Percentiles rank a stretch among this genome's conserved stretches.
These are phyloP conservation scores for Archips crataeganus DNA, from an alignment of 2,888 invertebrate genomes.

Conservation along the genomic window DNA sequence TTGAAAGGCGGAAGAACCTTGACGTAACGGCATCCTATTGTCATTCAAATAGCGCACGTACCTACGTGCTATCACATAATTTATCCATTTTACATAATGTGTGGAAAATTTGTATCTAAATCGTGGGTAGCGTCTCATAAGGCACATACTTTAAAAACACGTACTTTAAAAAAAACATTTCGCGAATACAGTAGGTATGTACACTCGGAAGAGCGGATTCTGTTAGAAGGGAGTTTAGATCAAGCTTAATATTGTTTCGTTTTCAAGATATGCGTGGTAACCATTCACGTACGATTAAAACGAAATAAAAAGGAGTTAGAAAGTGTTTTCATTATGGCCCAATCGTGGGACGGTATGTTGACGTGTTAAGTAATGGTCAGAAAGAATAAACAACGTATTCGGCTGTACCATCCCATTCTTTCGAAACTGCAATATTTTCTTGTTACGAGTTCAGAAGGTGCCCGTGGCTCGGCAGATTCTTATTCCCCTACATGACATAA, in stretches of 20 bases:
- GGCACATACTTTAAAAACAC: constrained; percentile 63
- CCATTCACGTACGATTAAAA: background rate
- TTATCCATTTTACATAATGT: constrained; percentile 58
- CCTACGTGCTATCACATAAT: constrained; percentile 52
- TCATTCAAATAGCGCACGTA: constrained; percentile 30
- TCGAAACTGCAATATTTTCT: background rate
- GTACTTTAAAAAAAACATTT: constrained; percentile 46
- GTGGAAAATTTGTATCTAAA: constrained; percentile 43
- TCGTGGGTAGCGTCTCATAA: constrained; percentile 51
- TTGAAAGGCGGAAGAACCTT: constrained; percentile 13
- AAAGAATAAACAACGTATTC: background rate
- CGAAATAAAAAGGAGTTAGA: background rate
- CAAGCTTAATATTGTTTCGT: background rate
- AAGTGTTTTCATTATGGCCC: background rate
- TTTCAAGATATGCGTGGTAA: background rate
- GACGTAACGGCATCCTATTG: constrained; percentile 17
- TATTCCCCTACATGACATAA: constrained; percentile 39
- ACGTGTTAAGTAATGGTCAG: background rate
- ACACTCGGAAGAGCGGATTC: background rate
- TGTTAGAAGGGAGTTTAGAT: background rate
- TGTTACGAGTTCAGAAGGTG: constrained; percentile 1
- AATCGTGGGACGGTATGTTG: background rate
- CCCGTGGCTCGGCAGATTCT: constrained; percentile 12
- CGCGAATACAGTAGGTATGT: background rate
- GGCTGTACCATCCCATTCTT: background rate